Base-by-base conservation (phyloP, 2,113 vertebrate species). In the Turnix velox region DNA sequence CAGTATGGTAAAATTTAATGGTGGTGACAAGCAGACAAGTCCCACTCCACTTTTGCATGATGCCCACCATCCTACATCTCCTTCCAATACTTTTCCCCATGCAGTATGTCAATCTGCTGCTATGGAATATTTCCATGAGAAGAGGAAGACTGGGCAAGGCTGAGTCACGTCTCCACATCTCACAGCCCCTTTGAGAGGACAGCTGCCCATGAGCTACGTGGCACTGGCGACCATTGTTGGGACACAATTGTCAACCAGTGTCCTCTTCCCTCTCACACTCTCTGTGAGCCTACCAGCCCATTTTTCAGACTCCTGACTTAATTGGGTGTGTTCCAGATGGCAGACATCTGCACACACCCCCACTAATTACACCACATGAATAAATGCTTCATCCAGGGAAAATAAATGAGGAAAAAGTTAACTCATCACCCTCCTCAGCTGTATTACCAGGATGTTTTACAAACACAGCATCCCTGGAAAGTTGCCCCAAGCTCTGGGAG, bases 131-230 rank as follows among this genome's bases (percentile, higher is more conserved):
- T 77, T 74, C 25, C 81, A 30, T 37, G n/a, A 83, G 18, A 24
- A 1, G 3, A 65, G 28, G 22, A 84, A 40, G 33, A 9, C 62
- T 0, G 18, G 35, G 15, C 33, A 61, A 65, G 58, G 42, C 37
- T 45, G n/a, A 49, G 25, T 46, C 67, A 42, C 2, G 1, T 42
- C 30, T 22, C 33, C 1, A 1, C 0, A 0, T 8, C 8, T 9
- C 63, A 14, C 17, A 20, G 35, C 13, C 45, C 46, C 28, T 77
- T 40, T 1, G 1, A 83, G 30, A 18, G 27, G 30, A 57, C 0
- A 0, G 28, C 30, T 78, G n/a, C 48, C 30, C 3, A 1, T 0
- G 0, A 72, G 37, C 35, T 19, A 30, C 9, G 7, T 11, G 4
- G 24, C 65, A 86, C 9, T 2, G 0, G 14, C 18, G 30, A 23